Conservation (phyloP, 2,113 vertebrate species). For the Caretta caretta region DNA sequence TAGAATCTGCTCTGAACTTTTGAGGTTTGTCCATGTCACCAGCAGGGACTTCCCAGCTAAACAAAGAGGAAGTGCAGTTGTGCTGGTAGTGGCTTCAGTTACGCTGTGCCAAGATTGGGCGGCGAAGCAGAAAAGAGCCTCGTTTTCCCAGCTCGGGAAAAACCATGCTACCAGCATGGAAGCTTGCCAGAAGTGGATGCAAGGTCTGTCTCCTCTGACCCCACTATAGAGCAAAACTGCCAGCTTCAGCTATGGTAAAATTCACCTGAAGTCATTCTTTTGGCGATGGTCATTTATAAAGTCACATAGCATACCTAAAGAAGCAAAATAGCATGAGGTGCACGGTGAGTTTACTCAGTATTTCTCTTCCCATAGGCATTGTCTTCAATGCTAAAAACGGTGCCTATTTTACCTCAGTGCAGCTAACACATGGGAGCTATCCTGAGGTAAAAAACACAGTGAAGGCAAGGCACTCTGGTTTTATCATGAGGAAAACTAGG, state of each 20-base stretch:
- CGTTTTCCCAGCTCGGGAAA: not conserved
- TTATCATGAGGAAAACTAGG: slow-evolving; percentile 41
- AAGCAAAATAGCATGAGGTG: not conserved
- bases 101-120: not conserved
- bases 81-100: fast-evolving
- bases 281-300: not conserved
- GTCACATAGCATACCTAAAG: not conserved
- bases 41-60: not conserved
- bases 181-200: not conserved
- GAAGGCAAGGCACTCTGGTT: slow-evolving; percentile 24
- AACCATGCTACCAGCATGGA: not conserved
- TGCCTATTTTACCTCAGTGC: not conserved
- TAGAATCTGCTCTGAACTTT: not conserved
- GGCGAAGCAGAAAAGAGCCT: not conserved
- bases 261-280: not conserved
- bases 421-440: not conserved
- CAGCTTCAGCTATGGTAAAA: not conserved
- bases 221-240: not conserved
- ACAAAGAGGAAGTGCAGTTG: not conserved
- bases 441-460: not conserved
- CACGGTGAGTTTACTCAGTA: not conserved
- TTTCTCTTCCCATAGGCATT: not conserved
- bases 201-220: not conserved
- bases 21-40: not conserved
- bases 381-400: not conserved